A percentile compares a stretch with the other conserved stretches of the same genome.
phyloP scores from a whole-genome alignment of 2,888 invertebrate species.

The Noctua janthina region DNA sequence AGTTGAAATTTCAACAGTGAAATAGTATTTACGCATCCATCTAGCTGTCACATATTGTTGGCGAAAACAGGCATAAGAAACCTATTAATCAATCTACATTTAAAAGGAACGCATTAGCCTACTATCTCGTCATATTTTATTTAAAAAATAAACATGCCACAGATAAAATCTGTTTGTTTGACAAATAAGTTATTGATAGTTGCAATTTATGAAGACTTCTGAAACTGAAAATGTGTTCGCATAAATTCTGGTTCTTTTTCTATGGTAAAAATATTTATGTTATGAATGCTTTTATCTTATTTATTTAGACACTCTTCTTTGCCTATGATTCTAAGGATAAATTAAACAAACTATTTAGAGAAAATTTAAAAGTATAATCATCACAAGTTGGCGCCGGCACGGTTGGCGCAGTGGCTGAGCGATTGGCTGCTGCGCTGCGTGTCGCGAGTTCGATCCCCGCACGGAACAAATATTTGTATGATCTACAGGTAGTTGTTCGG shows the following conservation, averaged over 20 bases:
- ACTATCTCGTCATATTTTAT: conserved; percentile 2
- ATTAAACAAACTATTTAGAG: background rate
- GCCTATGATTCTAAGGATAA: background rate
- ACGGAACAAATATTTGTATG: no score
- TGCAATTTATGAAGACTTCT: background rate
- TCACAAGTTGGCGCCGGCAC: no score
- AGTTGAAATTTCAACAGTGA: background rate
- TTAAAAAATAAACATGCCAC: background rate
- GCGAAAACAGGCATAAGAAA: background rate
- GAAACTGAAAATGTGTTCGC: conserved; percentile 4
- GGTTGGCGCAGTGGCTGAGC: no score
- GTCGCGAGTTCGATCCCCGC: no score
- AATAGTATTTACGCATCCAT: background rate
- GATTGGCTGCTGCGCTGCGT: no score
- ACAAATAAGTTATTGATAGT: background rate
- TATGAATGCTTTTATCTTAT: background rate
- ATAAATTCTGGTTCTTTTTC: background rate
- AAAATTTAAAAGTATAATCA: background rate
- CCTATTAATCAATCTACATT: conserved; percentile 21
- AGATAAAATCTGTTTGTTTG: conserved; percentile 12
- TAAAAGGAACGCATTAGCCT: conserved; percentile 26
- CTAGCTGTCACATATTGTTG: background rate
- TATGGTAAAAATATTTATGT: background rate
- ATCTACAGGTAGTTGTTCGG: no score
- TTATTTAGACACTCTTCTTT: background rate